Evolutionary conservation across 2,888 invertebrate genomes (phyloP), one percentile per base, ranked within the genome.

Genomic region (Ommatoiulus sabulosus): DNA sequence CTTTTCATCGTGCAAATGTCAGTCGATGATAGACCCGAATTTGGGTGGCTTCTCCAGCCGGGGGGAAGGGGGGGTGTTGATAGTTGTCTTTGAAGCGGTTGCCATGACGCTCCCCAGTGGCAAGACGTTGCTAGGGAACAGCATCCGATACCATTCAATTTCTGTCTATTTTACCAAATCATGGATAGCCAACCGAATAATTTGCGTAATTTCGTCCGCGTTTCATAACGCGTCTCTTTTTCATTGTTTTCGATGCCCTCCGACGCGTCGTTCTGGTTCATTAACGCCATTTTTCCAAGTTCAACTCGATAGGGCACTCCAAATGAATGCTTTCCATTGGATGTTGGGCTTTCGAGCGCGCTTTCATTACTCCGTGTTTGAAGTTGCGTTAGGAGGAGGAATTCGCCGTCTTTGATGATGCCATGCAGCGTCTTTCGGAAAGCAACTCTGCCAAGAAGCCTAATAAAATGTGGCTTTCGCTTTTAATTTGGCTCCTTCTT

Each of bases 71-170:
- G 10, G 72, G 8, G 72, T 72, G 72, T 72, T 24, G 72, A 72
- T 72, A 72, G 24, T 72, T 72, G 72, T 72, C 72, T 72, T 72
- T 72, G 35, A 72, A 72, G 85, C 85, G 85, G 85, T 85, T 85
- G 85, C 85, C 46, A 85, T 85, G 85, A 46, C 85, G 85, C 85
- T 85, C 85, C 46, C 46, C 44, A 72, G 85, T 46, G 44, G 46
- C 46, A 85, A 85, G 44, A 44, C 44, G 85, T 85, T 85, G 85
- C 85, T 85, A 85, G 85, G 85, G 46, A 85, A 85, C 85, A 72
- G 72, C 72, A 72, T 72, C 72, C 72, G 72, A 72, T 72, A 72
- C 24, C 72, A 72, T 72, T 72, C 72, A 72, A 72, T 72, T 35
- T 72, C 72, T 72, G 72, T 24, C 72, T 72, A 72, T 72, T 72